Evolutionary conservation across 2,113 vertebrate genomes (phyloP).

Genomic region (Passer montanus): DNA sequence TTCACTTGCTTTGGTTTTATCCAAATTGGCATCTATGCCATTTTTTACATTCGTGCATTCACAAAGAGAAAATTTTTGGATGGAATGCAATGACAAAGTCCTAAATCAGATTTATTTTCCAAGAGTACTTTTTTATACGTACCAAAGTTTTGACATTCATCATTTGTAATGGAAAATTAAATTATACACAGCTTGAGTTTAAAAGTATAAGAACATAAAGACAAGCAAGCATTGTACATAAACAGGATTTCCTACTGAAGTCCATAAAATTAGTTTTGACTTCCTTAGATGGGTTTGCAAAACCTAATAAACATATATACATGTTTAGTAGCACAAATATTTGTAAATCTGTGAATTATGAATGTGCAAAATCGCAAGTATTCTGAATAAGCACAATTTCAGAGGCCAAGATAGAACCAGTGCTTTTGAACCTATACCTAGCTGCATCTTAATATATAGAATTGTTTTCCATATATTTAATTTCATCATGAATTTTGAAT

Average conservation of each 20-base stretch:
- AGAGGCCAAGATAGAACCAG: not conserved
- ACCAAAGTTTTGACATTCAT: not conserved
- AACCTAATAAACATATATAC: not conserved
- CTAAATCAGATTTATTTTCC: not conserved
- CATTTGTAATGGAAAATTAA: constrained; percentile 10
- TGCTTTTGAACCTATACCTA: not conserved
- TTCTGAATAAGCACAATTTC: not conserved
- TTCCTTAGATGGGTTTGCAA: not conserved
- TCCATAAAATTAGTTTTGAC: not conserved
- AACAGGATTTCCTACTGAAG: not conserved
- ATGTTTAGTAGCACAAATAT: not conserved
- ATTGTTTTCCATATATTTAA: not conserved
- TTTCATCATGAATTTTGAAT: not conserved
- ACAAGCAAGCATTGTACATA: not conserved
- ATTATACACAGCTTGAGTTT: constrained; percentile 6
- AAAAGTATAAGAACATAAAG: not conserved
- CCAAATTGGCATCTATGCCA: not conserved
- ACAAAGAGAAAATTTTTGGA: not conserved
- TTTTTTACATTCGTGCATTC: not conserved
- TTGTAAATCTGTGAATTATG: not conserved
- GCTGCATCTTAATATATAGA: not conserved
- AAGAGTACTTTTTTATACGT: not conserved
- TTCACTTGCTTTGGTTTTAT: not conserved
- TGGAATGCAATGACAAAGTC: not conserved
- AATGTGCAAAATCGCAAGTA: not conserved